These are phyloP conservation scores for Melanargia galathea DNA, from an alignment of 2,888 invertebrate species.

Conservation along the genomic window DNA sequence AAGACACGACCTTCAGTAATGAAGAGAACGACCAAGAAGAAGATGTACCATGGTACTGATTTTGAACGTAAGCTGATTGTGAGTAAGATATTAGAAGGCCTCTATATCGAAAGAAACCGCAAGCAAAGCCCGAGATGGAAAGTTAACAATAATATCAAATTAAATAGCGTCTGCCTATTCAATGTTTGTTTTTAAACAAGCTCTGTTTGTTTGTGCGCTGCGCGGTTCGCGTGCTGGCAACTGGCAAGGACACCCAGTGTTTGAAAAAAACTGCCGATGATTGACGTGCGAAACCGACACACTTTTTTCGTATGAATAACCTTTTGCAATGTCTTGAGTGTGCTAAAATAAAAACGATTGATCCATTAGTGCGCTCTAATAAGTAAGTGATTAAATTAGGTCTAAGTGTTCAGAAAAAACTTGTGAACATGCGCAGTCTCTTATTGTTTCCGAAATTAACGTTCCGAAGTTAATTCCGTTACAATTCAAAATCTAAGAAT, in stretches of 20 bases:
- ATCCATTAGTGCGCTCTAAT: too few species aligned
- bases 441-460: too few species aligned
- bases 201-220: conserved; percentile 52
- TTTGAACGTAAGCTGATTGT: too few species aligned
- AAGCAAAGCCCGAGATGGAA: neutral
- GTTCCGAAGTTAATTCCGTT: too few species aligned
- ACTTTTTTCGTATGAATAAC: conserved; percentile 23
- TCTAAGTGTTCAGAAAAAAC: too few species aligned
- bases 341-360: neutral
- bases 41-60: too few species aligned
- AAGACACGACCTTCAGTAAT: too few species aligned
- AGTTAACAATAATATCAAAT: neutral
- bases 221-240: conserved; percentile 55
- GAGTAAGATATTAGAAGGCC: too few species aligned
- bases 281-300: conserved; percentile 37
- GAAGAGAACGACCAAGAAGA: too few species aligned
- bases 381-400: too few species aligned
- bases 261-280: conserved; percentile 51
- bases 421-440: too few species aligned
- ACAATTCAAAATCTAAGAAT: too few species aligned
- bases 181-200: conserved; percentile 67
- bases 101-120: neutral
- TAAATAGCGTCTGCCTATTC: neutral
- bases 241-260: conserved; percentile 63
- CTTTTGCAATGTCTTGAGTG: conserved; percentile 3